Evolutionary conservation across 1,140 invertebrate genomes (phyloP).

Genomic region (Lordiphosa mommai): DNA sequence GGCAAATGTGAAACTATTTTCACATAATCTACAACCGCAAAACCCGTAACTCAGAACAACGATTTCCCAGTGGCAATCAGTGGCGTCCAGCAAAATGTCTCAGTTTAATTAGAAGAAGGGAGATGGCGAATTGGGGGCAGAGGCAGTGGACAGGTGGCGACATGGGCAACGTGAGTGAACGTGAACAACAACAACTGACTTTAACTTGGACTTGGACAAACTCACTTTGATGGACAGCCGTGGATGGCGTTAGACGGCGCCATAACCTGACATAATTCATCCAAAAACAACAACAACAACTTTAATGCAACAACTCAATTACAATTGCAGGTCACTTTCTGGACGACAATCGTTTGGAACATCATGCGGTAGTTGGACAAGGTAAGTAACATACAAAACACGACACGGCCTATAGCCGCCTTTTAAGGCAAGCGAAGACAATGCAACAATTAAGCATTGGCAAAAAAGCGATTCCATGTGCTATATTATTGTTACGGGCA

Average conservation of each 20-base stretch:
- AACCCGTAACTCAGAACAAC: slow-evolving; percentile 35
- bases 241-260: slow-evolving; percentile 67
- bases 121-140: slow-evolving; percentile 1
- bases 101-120: slow-evolving; percentile 65
- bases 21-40: slow-evolving; percentile 47
- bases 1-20: slow-evolving; percentile 67
- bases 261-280: slow-evolving; percentile 36
- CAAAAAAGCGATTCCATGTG: too few species aligned
- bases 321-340: slow-evolving; percentile 75
- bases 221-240: slow-evolving; percentile 55
- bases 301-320: slow-evolving; percentile 70
- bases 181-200: slow-evolving; percentile 47
- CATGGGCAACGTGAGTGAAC: slow-evolving; percentile 60
- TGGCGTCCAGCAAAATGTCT: slow-evolving; percentile 53
- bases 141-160: slow-evolving; percentile 32
- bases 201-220: slow-evolving; percentile 23
- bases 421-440: too few species aligned
- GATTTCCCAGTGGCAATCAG: slow-evolving; percentile 75
- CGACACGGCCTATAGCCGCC: neutral
- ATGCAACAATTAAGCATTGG: too few species aligned
- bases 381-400: slow-evolving; percentile 40
- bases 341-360: slow-evolving; percentile 78
- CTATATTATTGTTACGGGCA: too few species aligned
- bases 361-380: slow-evolving; percentile 68
- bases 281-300: slow-evolving; percentile 37